Base-by-base conservation (phyloP, 2,888 invertebrate species). In the Cataglyphis cursor region DNA sequence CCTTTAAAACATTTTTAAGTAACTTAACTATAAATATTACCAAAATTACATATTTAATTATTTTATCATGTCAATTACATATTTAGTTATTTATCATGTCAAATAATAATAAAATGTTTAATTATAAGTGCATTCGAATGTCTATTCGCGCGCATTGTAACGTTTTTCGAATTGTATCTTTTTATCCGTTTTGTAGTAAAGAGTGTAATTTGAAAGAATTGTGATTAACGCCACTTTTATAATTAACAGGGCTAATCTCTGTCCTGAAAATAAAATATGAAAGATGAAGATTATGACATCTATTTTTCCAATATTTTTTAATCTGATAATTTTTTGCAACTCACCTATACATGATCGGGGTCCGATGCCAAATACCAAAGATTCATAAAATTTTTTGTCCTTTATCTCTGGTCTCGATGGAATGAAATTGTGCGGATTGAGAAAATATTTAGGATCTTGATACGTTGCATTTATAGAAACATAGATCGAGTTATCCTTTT, bases 341-440 rank as follows among this genome's bases (percentile, higher is more conserved):
- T 31, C 3, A 31, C 31, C 31, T 31, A 93, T 76, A 41, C 93
- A 93, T 0, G 92, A 90, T 84, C 93, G 88, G 5, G 92, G 92
- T 24, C 93, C 93, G 51, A 93, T 73, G 21, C 93, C 93, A 61
- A 93, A 93, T 24, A 92, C 88, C 65, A 93, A 85, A 0, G 84
- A 81, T 9, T 83, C 85, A 4, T 87, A 84, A 38, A 87, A 73
- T 9, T 91, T 90, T 3, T 84, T 82, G 6, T 85, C 41, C 6
- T 89, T 86, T 0, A 73, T 48, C 24, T 90, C 85, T n/a, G 84
- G 72, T 88, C 93, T 91, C n/a, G 75, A 80, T 1, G 93, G 93
- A 85, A 89, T 78, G 78, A 90, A 94, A 59, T 86, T 83, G 0
- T 85, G 73, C 2, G 93, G 92, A 72, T 90, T 80, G 9, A 88